Percentiles rank a stretch among this genome's conserved stretches.
phyloP scores from a whole-genome alignment of 2,113 vertebrate genomes.

The Genyomyrus donnyi region DNA sequence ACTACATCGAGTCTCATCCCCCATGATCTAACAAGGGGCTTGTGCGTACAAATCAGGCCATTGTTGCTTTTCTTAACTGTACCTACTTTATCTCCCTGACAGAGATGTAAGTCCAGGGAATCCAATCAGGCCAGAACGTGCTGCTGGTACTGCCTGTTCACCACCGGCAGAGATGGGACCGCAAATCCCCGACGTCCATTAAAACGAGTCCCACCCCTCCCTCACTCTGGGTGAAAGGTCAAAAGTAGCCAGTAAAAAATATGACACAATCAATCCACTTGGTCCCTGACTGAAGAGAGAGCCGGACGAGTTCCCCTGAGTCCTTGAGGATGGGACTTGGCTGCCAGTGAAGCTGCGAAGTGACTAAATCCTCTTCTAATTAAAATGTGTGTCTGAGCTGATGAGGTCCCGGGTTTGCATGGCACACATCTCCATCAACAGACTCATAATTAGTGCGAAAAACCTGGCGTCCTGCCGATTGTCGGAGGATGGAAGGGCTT shows the following conservation, averaged over 20 bases:
- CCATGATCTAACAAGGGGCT: constrained; percentile 30
- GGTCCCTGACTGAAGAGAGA: not conserved
- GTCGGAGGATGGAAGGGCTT: not conserved
- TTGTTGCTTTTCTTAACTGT: constrained; percentile 24
- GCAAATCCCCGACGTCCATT: not conserved
- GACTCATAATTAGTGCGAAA: constrained; percentile 15
- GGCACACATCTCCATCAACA: not conserved
- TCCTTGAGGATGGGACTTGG: not conserved
- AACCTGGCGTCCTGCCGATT: not conserved
- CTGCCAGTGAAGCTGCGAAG: constrained; percentile 2
- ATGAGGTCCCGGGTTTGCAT: not conserved
- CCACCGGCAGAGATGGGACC: constrained; percentile 25
- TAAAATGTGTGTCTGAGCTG: constrained; percentile 13
- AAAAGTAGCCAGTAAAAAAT: not conserved
- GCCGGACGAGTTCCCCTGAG: not conserved
- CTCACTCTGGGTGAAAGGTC: not conserved
- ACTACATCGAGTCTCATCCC: constrained; percentile 33
- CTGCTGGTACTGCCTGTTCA: constrained; percentile 9
- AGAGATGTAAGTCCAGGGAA: constrained; percentile 57
- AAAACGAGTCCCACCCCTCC: not conserved
- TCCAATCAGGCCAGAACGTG: constrained; percentile 21
- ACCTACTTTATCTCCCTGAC: constrained; percentile 41
- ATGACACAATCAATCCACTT: not conserved
- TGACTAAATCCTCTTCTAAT: constrained; percentile 12
- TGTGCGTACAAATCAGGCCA: constrained; percentile 26